Percentiles rank a stretch among this genome's conserved stretches.
phyloP scores from a whole-genome alignment of 2,888 invertebrate species.

The Spodoptera exigua region DNA sequence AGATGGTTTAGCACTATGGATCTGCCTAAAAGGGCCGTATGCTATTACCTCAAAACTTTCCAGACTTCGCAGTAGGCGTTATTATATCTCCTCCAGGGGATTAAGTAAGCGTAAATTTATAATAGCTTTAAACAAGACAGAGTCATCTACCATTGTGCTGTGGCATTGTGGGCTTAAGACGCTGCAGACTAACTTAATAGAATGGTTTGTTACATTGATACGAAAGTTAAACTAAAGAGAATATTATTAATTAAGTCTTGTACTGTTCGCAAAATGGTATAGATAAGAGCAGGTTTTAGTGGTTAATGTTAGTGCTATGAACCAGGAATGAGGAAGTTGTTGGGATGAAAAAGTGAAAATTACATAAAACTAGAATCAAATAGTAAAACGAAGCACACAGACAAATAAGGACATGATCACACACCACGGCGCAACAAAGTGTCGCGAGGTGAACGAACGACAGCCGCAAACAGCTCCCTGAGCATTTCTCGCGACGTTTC shows the following conservation, averaged over 20 bases:
- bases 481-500: conserved; percentile 67
- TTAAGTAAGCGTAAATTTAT: conserved; percentile 47
- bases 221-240: background rate
- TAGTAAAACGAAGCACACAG: conserved; percentile 11
- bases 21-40: conserved; percentile 41
- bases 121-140: conserved; percentile 29
- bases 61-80: conserved; percentile 52
- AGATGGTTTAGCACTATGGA: conserved; percentile 40
- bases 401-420: conserved; percentile 38
- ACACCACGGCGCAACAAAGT: conserved; percentile 22
- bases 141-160: conserved; percentile 22
- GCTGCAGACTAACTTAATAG: background rate
- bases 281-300: too few species aligned
- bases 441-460: conserved; percentile 58
- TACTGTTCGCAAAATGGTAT: too few species aligned
- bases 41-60: conserved; percentile 51
- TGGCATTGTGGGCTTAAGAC: background rate
- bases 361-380: conserved; percentile 10
- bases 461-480: conserved; percentile 55
- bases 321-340: too few species aligned
- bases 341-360: background rate
- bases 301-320: too few species aligned
- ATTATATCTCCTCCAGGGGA: conserved; percentile 47
- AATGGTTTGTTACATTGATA: background rate
- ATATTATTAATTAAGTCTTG: too few species aligned